phyloP scores from a whole-genome alignment of 92 coral and sea anemone genomes.

The Palythoa caribaeorum region DNA sequence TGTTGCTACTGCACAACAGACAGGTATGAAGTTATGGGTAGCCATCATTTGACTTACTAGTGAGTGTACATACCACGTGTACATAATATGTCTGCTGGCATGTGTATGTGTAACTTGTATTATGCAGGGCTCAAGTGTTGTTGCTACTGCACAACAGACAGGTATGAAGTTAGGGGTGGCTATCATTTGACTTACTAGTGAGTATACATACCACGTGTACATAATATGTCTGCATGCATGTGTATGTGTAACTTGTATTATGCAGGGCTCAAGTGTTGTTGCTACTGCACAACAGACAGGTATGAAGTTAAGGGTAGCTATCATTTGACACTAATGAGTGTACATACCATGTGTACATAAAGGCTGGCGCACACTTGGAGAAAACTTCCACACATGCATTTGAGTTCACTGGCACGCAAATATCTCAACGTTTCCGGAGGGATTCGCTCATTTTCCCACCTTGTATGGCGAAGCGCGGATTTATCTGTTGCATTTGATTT shows the following conservation, averaged over 20 bases:
- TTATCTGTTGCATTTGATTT: too few relatives aligned
- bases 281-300: slow-evolving; percentile 17
- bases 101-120: background rate
- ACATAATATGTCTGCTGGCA: background rate
- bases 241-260: background rate
- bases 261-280: background rate
- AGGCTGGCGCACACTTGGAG: too few relatives aligned
- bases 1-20: background rate
- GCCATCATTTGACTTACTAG: background rate
- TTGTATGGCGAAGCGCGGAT: too few relatives aligned
- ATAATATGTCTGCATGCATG: background rate
- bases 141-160: slow-evolving; percentile 4
- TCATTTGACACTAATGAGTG: background rate
- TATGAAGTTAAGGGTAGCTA: background rate
- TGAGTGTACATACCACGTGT: too few relatives aligned
- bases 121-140: background rate
- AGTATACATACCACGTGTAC: too few relatives aligned
- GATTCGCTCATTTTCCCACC: too few relatives aligned
- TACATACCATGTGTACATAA: too few relatives aligned
- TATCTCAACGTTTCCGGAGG: too few relatives aligned
- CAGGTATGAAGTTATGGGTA: slow-evolving; percentile 4
- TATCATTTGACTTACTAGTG: background rate
- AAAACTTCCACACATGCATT: too few relatives aligned
- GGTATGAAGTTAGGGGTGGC: background rate
- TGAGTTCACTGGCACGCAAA: background rate